phyloP scores from a whole-genome alignment of 2,888 invertebrate genomes.

The Oxyteleia sp. region DNA sequence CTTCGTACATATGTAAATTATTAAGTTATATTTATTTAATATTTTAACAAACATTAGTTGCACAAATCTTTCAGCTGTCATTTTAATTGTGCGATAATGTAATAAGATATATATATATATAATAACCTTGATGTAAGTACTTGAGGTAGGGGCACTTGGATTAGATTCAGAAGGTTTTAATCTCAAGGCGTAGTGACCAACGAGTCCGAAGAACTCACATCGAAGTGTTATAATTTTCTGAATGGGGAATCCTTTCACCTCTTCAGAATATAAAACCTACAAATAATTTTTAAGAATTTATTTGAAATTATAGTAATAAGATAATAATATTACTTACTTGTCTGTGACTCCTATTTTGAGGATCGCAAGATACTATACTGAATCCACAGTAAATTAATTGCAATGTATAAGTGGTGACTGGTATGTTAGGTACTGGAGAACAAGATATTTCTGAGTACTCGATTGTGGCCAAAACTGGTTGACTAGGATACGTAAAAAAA shows the following conservation, averaged over 20 bases:
- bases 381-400: slow-evolving; percentile 94
- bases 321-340: slow-evolving; percentile 85
- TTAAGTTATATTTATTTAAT: too few relatives aligned
- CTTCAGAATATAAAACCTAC: slow-evolving; percentile 91
- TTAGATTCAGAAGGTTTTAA: slow-evolving; percentile 91
- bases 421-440: slow-evolving; percentile 85
- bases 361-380: slow-evolving; percentile 92
- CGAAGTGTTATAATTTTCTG: slow-evolving; percentile 90
- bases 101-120: slow-evolving; percentile 67
- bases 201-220: slow-evolving; percentile 94
- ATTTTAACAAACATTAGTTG: too few relatives aligned
- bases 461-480: slow-evolving; percentile 92
- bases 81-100: too few relatives aligned
- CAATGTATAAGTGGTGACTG: slow-evolving; percentile 89
- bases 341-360: slow-evolving; percentile 88
- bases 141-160: slow-evolving; percentile 90
- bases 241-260: slow-evolving; percentile 92
- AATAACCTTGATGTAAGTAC: slow-evolving; percentile 91
- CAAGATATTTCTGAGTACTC: slow-evolving; percentile 93
- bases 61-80: too few relatives aligned
- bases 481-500: slow-evolving; percentile 93
- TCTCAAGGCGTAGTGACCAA: slow-evolving; percentile 93
- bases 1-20: too few relatives aligned
- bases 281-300: not conserved
- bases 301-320: too few relatives aligned